Evolutionary conservation across 2,113 vertebrate genomes (phyloP), one percentile per base, ranked within the genome.

Genomic region (Parus major): DNA sequence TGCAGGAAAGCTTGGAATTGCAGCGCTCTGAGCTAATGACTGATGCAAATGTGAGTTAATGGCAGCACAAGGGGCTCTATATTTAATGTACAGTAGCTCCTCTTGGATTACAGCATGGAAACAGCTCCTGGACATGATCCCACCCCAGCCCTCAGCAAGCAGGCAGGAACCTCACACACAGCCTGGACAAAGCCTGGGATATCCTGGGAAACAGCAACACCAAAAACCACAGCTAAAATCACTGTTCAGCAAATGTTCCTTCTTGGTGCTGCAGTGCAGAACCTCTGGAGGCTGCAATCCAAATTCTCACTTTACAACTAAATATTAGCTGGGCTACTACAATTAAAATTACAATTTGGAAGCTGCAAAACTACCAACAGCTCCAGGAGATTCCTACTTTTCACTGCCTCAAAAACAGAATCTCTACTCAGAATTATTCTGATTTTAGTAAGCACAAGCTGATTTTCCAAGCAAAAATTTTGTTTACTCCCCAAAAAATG

Each of bases 21-120:
- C 79, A 82, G 27, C 0, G 47, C 83, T 50, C 36, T 61, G 92
- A 97, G 93, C 73, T 88, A 44, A 78, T 7, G 56, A 12, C 56
- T 8, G 53, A 50, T 50, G 79, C 63, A 60, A 47, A 35, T 2
- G 25, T 4, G 83, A 82, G 57, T 55, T 16, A 15, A 61, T 3
- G 55, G 87, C 90, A 91, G 84, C 89, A 50, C 52, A 23, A 25
- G 33, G 31, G 86, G 9, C 75, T 90, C 92, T 80, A n/a, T 87
- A 82, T 79, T 86, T 88, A 79, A 83, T 12, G 8, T 66, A 81
- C 95, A 94, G 92, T 53, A 93, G 76, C 88, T 55, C 21, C 31
- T 70, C 87, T 71, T 78, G 86, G 88, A 66, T 92, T 90, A 52
- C 87, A 82, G 77, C 15, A 28, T 33, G 29, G 88, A 75, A 78